These are phyloP conservation scores for Callionymus lyra DNA, from an alignment of 2,113 vertebrate species.

Conservation along the genomic window DNA sequence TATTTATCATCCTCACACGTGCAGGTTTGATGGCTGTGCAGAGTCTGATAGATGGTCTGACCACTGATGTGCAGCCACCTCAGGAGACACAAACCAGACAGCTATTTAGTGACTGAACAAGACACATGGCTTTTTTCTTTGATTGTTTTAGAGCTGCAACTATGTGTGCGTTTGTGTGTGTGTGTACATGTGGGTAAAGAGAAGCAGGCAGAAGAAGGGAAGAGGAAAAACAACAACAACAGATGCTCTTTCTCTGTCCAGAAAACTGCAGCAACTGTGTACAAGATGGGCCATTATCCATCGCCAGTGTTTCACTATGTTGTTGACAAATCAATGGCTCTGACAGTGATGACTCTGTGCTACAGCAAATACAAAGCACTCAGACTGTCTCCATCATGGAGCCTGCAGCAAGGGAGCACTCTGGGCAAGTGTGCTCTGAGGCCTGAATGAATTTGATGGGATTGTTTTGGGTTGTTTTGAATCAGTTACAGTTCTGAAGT, in stretches of 20 bases:
- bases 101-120: slow-evolving; percentile 72
- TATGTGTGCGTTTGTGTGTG: slow-evolving; percentile 3
- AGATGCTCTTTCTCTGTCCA: slow-evolving; percentile 36
- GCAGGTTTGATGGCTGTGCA: slow-evolving; percentile 52
- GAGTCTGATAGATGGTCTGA: slow-evolving; percentile 64
- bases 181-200: slow-evolving; percentile 11
- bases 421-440: slow-evolving; percentile 50
- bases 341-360: slow-evolving; percentile 55
- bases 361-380: slow-evolving; percentile 59
- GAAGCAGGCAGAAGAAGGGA: slow-evolving; percentile 16
- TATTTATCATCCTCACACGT: slow-evolving; percentile 68
- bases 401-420: slow-evolving; percentile 53
- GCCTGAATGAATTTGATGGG: slow-evolving; percentile 2
- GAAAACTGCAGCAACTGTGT: slow-evolving; percentile 45
- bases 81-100: slow-evolving; percentile 64
- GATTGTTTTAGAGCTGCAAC: slow-evolving; percentile 65
- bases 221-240: slow-evolving; percentile 32
- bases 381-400: slow-evolving; percentile 47
- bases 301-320: slow-evolving; percentile 54
- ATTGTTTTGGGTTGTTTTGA: too few species aligned
- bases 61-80: slow-evolving; percentile 68
- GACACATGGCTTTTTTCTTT: slow-evolving; percentile 69
- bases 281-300: slow-evolving; percentile 56
- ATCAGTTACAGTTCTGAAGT: too few species aligned
- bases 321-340: slow-evolving; percentile 64